Conservation (phyloP, 1,140 invertebrate genomes). For the Euura lappo region DNA sequence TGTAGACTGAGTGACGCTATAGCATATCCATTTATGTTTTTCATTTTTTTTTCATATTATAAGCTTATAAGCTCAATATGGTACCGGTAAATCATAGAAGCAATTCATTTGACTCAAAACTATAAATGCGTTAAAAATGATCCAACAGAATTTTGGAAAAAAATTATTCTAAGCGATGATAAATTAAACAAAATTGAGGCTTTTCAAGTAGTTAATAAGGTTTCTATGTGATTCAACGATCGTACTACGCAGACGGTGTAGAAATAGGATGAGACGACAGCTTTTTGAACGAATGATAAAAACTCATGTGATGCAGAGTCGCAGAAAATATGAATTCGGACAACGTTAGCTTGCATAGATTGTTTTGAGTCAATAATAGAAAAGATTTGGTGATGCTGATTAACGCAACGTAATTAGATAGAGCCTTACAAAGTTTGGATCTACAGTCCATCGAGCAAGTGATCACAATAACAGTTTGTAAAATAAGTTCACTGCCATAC, state of each 20-base stretch:
- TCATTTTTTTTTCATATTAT: conserved; percentile 30
- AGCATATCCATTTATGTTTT: conserved; percentile 31
- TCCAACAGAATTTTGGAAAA: background rate
- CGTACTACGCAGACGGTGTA: background rate
- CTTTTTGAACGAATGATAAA: too few species aligned
- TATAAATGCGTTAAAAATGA: conserved; percentile 3
- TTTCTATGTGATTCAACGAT: background rate
- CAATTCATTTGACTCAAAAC: conserved; percentile 31
- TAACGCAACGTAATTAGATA: conserved; percentile 27
- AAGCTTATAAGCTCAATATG: conserved; percentile 27
- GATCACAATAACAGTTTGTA: conserved; percentile 46
- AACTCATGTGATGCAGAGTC: too few species aligned
- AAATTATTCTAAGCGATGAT: background rate
- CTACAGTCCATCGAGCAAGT: conserved; percentile 37
- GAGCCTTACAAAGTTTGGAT: conserved; percentile 36
- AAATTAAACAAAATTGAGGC: background rate
- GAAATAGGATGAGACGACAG: too few species aligned
- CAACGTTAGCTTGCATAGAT: conserved; percentile 7
- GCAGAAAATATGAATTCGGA: background rate
- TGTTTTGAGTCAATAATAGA: conserved; percentile 40
- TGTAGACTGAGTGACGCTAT: conserved; percentile 24
- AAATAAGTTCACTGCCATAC: conserved; percentile 53
- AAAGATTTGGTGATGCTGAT: conserved; percentile 21
- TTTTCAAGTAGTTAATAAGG: background rate
- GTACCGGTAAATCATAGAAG: conserved; percentile 18